These are phyloP conservation scores for Synanceia verrucosa DNA, from an alignment of 2,797 vertebrate genomes.

Conservation along the genomic window DNA sequence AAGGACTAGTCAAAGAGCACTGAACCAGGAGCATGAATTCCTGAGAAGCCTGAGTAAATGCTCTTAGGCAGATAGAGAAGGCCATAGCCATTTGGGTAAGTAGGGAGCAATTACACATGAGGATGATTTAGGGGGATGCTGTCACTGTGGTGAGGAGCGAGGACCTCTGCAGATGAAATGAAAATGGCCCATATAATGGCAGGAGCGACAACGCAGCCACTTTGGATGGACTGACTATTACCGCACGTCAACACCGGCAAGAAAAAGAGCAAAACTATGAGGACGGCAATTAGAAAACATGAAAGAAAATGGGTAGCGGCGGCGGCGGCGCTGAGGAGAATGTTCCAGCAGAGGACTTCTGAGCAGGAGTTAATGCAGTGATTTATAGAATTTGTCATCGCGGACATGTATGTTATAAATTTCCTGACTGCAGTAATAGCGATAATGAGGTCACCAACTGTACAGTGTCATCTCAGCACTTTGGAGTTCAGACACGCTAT, in stretches of 20 bases:
- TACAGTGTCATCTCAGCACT: slow-evolving; percentile 81
- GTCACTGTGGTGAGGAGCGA: slow-evolving; percentile 71
- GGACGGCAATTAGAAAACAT: slow-evolving; percentile 76
- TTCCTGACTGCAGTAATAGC: slow-evolving; percentile 70
- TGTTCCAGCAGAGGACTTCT: slow-evolving; percentile 55
- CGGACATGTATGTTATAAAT: slow-evolving; percentile 71
- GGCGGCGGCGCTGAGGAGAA: slow-evolving; percentile 43
- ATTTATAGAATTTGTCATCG: slow-evolving; percentile 78
- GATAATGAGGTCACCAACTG: slow-evolving; percentile 80
- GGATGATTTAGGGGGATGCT: slow-evolving; percentile 82
- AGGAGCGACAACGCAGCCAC: slow-evolving; percentile 73
- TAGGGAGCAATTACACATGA: slow-evolving; percentile 81
- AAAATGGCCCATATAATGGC: slow-evolving; percentile 82
- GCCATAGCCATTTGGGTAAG: slow-evolving; percentile 82
- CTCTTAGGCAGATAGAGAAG: slow-evolving; percentile 83
- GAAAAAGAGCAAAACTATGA: slow-evolving; percentile 84
- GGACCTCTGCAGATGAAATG: slow-evolving; percentile 79
- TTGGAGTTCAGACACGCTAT: slow-evolving; percentile 57
- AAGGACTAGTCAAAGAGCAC: slow-evolving; percentile 60
- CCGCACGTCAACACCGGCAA: slow-evolving; percentile 79
- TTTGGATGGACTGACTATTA: slow-evolving; percentile 82
- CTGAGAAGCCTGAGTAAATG: slow-evolving; percentile 74
- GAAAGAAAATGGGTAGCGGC: slow-evolving; percentile 66
- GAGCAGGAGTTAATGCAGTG: slow-evolving; percentile 68
- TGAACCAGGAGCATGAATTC: slow-evolving; percentile 59